Conservation (phyloP, 2,113 vertebrate genomes). For the Candoia aspera region DNA sequence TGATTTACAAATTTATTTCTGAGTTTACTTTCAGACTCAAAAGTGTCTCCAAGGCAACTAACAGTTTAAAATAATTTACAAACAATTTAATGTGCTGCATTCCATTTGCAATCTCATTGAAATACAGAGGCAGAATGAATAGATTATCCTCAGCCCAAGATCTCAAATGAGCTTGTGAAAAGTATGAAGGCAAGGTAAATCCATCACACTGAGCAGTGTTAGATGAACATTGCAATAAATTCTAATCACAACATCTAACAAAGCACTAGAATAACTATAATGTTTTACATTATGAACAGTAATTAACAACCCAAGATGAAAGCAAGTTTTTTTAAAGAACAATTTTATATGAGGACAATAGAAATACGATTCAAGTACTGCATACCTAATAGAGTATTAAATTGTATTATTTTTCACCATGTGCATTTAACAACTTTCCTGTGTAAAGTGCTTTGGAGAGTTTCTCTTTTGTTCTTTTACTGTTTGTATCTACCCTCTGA, state of each 20-base stretch:
- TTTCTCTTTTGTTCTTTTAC: not conserved
- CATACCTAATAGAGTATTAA: not conserved
- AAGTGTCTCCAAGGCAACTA: not conserved
- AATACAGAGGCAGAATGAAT: not conserved
- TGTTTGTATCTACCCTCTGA: not conserved
- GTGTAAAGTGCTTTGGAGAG: not conserved
- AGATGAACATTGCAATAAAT: slow-evolving; percentile 1
- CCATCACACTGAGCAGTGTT: not conserved
- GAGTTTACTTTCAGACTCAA: not conserved
- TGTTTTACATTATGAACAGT: slow-evolving; percentile 21
- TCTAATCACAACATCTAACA: slow-evolving; percentile 18
- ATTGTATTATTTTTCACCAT: not conserved
- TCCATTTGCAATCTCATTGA: not conserved
- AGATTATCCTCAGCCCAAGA: not conserved
- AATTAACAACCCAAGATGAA: slow-evolving; percentile 16
- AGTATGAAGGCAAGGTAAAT: slow-evolving; percentile 16
- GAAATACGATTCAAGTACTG: not conserved
- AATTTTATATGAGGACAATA: not conserved
- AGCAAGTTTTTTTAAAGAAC: slow-evolving; percentile 9
- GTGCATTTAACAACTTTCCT: not conserved
- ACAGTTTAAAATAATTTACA: not conserved
- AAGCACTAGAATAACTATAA: not conserved
- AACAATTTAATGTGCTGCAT: not conserved
- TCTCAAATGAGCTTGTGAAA: slow-evolving; percentile 2
- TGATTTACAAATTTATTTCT: not conserved